These are phyloP conservation scores for Gymnoscopelus microlampas DNA, from an alignment of 2,797 vertebrate genomes.

Conservation along the genomic window DNA sequence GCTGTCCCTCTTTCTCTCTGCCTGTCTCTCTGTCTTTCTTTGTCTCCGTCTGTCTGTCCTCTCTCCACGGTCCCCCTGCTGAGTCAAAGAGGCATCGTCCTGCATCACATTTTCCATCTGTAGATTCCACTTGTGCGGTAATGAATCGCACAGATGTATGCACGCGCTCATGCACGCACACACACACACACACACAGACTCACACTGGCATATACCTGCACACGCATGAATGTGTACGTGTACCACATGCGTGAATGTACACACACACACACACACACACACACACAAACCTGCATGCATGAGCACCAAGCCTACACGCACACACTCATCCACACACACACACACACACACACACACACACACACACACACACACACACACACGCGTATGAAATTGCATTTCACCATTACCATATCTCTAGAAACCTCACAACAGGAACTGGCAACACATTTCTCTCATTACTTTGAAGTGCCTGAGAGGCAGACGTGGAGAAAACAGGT, in stretches of 20 bases:
- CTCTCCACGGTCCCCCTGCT: slow-evolving; percentile 50
- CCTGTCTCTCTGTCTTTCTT: slow-evolving; percentile 12
- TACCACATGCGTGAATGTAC: background rate
- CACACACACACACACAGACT: slow-evolving; percentile 43
- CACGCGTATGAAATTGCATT: slow-evolving; percentile 25
- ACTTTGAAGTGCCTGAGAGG: slow-evolving; percentile 30
- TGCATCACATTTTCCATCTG: slow-evolving; percentile 79
- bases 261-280: background rate
- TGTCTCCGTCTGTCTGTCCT: background rate
- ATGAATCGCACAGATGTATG: slow-evolving; percentile 74
- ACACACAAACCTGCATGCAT: background rate
- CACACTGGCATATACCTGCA: slow-evolving; percentile 54
- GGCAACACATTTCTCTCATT: slow-evolving; percentile 43
- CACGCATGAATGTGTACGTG: background rate
- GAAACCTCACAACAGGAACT: slow-evolving; percentile 44
- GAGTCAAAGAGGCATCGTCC: slow-evolving; percentile 73
- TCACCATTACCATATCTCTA: slow-evolving; percentile 34
- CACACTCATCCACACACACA: background rate
- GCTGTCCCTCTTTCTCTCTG: background rate
- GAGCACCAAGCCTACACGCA: background rate
- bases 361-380: background rate
- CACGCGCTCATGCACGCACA: background rate
- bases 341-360: background rate
- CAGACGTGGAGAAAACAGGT: slow-evolving; percentile 50
- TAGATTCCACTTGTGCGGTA: slow-evolving; percentile 67